Evolutionary conservation across 1,140 invertebrate genomes (phyloP).

Genomic region (Trichomalopsis sarcophagae): DNA sequence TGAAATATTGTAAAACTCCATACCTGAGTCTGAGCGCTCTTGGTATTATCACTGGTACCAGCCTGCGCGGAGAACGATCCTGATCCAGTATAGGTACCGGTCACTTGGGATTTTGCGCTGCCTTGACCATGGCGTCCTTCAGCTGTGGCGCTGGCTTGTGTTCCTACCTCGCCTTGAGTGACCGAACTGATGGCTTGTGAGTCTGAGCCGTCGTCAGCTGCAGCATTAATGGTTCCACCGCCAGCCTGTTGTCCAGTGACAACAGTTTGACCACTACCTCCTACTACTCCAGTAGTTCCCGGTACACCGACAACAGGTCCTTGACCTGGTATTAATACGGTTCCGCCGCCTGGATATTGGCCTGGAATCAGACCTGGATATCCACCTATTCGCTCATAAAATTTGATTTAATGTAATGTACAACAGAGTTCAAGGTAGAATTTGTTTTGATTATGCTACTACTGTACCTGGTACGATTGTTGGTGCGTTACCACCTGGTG

Average conservation of each 20-base stretch:
- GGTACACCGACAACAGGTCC: not conserved
- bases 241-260: not conserved
- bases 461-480: slow-evolving; percentile 18
- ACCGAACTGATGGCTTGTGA: slow-evolving; percentile 85
- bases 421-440: too few species aligned
- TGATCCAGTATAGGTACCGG: slow-evolving; percentile 83
- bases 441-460: too few species aligned
- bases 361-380: slow-evolving; percentile 17
- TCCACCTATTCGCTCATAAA: not conserved
- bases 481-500: too few species aligned
- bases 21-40: slow-evolving; percentile 83
- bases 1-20: slow-evolving; percentile 55
- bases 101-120: slow-evolving; percentile 86
- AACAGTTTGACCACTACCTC: not conserved
- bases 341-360: slow-evolving; percentile 2
- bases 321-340: slow-evolving; percentile 4
- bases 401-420: not conserved
- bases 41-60: slow-evolving; percentile 83
- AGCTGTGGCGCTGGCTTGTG: slow-evolving; percentile 83
- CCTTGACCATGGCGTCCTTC: slow-evolving; percentile 83
- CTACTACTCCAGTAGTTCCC: not conserved
- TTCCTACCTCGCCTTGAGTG: slow-evolving; percentile 79
- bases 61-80: slow-evolving; percentile 89
- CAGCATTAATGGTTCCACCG: not conserved
- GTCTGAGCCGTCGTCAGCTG: slow-evolving; percentile 78